A percentile compares a stretch with the other conserved stretches of the same genome.
Evolutionary conservation across 2,113 vertebrate species (phyloP).

Genomic region (Cercocebus atys): DNA sequence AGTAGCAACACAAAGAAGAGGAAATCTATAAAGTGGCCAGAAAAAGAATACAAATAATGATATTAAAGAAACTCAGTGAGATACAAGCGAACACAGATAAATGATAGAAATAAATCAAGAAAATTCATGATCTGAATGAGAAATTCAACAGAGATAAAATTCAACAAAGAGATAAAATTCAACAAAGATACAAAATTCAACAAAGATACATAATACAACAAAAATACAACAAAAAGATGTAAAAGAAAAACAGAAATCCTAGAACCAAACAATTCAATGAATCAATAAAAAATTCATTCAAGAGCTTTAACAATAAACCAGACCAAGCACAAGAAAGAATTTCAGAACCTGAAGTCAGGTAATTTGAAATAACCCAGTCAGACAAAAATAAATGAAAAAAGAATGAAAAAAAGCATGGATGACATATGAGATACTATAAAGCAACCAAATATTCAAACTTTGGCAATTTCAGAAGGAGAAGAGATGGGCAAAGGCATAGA

Average conservation of each 20-base stretch:
- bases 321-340: not conserved
- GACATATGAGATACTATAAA: not conserved
- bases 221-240: not conserved
- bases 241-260: not conserved
- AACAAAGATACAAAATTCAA: no score
- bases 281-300: not conserved
- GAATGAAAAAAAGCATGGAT: not conserved
- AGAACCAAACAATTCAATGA: not conserved
- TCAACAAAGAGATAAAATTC: not conserved
- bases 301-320: not conserved
- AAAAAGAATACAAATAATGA: not conserved
- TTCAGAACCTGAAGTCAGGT: not conserved
- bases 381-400: not conserved
- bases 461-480: not conserved
- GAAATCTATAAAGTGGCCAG: not conserved
- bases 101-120: not conserved
- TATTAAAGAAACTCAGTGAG: not conserved
- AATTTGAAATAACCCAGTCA: not conserved
- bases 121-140: not conserved
- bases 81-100: not conserved
- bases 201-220: not conserved
- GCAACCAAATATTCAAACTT: not conserved
- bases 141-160: not conserved
- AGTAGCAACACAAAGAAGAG: not conserved
- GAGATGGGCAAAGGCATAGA: not conserved